Conservation (phyloP, 2,888 invertebrate genomes). For the Tigriopus californicus region DNA sequence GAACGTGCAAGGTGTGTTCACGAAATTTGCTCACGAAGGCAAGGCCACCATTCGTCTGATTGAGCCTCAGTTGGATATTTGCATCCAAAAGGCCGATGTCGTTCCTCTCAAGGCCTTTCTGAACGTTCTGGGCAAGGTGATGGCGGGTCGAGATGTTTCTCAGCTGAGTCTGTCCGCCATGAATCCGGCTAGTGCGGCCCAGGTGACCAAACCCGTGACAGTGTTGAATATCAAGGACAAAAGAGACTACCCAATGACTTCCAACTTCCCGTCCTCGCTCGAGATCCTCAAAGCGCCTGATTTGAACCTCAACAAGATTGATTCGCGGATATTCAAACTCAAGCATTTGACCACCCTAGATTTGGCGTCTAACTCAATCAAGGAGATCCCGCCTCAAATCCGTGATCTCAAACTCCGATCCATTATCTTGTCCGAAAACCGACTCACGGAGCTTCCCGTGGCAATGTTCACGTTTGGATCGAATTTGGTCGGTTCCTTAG, state of each 20-base stretch:
- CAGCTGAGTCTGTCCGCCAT: not conserved
- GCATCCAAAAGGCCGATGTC: not conserved
- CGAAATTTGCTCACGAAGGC: not conserved
- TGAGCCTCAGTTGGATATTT: not conserved
- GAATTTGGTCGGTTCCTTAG: not conserved
- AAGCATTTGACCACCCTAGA: not conserved
- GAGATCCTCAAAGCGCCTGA: not conserved
- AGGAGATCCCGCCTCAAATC: too few relatives aligned
- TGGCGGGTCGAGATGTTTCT: not conserved
- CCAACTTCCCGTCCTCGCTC: not conserved
- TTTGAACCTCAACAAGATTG: constrained; percentile 4
- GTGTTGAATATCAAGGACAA: not conserved
- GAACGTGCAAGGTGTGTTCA: not conserved
- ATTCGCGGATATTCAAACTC: constrained; percentile 5
- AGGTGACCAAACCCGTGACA: not conserved
- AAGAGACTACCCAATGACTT: constrained; percentile 4
- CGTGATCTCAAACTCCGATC: too few relatives aligned
- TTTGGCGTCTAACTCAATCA: not conserved
- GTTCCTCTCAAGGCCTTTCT: not conserved
- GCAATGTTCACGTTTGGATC: too few relatives aligned
- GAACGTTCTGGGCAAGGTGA: not conserved
- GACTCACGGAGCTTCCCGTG: too few relatives aligned
- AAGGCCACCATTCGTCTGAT: not conserved
- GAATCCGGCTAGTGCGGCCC: not conserved
- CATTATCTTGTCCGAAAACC: too few relatives aligned